Base-by-base conservation (phyloP, 2,888 invertebrate genomes). In the Amorpha juglandis region DNA sequence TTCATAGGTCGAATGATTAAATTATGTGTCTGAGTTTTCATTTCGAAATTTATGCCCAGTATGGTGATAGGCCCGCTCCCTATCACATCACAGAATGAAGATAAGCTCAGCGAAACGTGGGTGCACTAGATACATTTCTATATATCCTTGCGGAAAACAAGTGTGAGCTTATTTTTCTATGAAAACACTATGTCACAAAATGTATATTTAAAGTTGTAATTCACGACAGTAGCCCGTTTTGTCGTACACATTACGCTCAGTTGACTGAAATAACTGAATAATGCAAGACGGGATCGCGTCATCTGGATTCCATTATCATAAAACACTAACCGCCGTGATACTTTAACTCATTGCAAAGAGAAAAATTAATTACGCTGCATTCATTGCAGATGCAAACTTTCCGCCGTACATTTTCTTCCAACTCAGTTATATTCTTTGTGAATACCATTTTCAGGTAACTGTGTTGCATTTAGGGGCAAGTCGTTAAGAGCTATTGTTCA, bases 401-500 rank as follows among this genome's bases (percentile, higher is more conserved):
- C 19, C 38, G 19, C 42, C 12, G 42, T 19, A 12, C 58, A 42
- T 42, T 58, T 38, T 58, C 58, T 58, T 50, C 19, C 1, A 50
- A 50, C 19, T 12, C 16, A 38, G 58, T 33, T 16, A 38, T 3
- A 16, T 35, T 42, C 58, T 42, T 58, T 58, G 42, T 58, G 38
- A 52, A 52, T 51, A 8, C 55, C 58, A 4, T 38, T 16, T 58
- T 58, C 42, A 58, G 19, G 42, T 42, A 58, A 58, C 38, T 58
- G 38, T 42, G 42, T 58, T 58, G 42, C 58, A 58, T 58, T 58
- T 50, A 50, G 50, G 19, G 19, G 12, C 19, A 38, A 38, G 38
- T 58, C 38, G 19, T 58, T 58, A 58, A 42, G 38, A 19, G 55
- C 19, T 19, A 58, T 58, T 58, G 58, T 58, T 58, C 19, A 38